Evolutionary conservation across 2,113 vertebrate genomes (phyloP), one percentile per base, ranked within the genome.

Genomic region (Festucalex cinctus): DNA sequence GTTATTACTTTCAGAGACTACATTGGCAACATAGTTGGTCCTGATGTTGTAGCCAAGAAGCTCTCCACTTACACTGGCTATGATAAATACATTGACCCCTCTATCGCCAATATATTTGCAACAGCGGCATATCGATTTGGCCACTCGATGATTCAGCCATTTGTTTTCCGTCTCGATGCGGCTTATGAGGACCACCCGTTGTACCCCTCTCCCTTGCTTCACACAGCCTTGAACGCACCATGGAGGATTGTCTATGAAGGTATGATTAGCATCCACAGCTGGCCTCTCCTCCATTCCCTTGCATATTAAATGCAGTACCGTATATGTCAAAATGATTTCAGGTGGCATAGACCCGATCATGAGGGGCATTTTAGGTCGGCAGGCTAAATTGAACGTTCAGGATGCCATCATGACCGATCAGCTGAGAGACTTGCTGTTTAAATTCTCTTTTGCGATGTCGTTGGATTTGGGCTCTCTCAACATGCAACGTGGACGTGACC

Each of bases 201-300:
- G 0, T 88, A 62, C 37, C 90, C 93, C 32, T 80, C 66, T 2
- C 61, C 91, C 0, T 72, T 82, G 1, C 91, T 97, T 20, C 91
- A 93, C 76, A 79, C 2, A 0, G 79, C 89, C 28, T 94, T 94
- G 73, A 93, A 94, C 59, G 60, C 94, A 17, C 79, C 89, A 1
- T 97, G 96, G 95, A 94, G 94, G 60, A 51, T 95, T 0, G 0
- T 94, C 28, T 84, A 85, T 77, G 90, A 94, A 90, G 95, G 95
- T 95, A 70, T n/a, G 37, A 7, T 10, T 3, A 6, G n/a, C 1
- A 54, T 41, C 8, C 35, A 13, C 12, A 59, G 59, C 14, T 53
- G 68, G 0, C 46, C 53, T 12, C 35, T 20, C 3, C 16, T 20
- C 9, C 19, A 13, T 14, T 12, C 20, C 35, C 20, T 43, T 19